phyloP scores from a whole-genome alignment of 2,797 vertebrate species.

The Dryobates pubescens region DNA sequence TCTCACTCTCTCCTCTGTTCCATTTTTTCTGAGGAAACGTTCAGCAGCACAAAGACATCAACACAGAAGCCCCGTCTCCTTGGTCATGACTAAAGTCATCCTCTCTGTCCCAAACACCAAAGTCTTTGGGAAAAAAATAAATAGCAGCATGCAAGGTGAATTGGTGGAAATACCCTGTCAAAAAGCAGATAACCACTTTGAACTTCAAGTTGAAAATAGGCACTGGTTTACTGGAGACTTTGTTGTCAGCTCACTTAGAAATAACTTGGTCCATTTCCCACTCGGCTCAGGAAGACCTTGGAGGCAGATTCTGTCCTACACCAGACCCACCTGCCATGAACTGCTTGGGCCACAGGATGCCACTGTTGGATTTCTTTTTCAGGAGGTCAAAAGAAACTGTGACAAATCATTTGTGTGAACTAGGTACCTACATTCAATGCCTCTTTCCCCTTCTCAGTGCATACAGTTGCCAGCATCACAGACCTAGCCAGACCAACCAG shows the following conservation, averaged over 20 bases:
- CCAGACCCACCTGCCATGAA: conserved; percentile 59
- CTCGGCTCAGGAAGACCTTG: fast-evolving
- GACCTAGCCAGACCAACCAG: neutral
- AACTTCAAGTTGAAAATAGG: neutral
- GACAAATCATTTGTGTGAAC: neutral
- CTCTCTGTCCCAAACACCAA: neutral
- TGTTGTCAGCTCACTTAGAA: neutral
- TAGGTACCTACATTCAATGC: neutral
- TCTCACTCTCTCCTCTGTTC: neutral
- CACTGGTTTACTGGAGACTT: neutral
- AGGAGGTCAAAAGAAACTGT: neutral
- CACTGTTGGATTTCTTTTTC: conserved; percentile 71
- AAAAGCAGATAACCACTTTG: neutral
- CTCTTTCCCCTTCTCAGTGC: neutral
- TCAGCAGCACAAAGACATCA: neutral
- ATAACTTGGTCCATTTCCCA: fast-evolving
- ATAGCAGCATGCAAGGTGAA: neutral
- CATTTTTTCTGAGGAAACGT: neutral
- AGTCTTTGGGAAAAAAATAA: neutral
- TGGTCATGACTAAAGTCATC: neutral
- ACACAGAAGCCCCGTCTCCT: neutral
- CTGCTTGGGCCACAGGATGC: conserved; percentile 70
- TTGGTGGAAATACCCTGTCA: neutral
- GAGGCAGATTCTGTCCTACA: neutral
- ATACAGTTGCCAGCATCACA: neutral